Percentiles rank a stretch among this genome's conserved stretches.
These are phyloP conservation scores for Mustelus asterias DNA, from an alignment of 2,113 vertebrate genomes.

Conservation along the genomic window DNA sequence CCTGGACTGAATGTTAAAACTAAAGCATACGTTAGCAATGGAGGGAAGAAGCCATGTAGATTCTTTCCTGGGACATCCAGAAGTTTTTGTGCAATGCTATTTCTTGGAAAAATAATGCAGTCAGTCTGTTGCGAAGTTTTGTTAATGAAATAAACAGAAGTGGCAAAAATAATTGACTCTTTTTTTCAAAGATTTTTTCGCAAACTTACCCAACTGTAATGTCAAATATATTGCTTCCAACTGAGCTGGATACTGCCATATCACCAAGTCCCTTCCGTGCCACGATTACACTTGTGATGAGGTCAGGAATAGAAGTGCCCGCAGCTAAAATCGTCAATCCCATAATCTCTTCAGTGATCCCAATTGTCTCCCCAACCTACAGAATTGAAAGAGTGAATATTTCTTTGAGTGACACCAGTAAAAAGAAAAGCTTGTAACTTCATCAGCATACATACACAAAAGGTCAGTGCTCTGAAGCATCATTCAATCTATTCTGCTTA, in stretches of 20 bases:
- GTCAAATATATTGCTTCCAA: conserved; percentile 95
- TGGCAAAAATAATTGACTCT: neutral
- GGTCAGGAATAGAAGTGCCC: conserved; percentile 90
- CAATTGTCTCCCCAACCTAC: conserved; percentile 89
- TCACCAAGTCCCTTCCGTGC: conserved; percentile 91
- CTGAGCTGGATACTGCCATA: conserved; percentile 93
- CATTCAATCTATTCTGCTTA: conserved; percentile 16
- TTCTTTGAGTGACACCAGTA: neutral
- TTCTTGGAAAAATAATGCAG: neutral
- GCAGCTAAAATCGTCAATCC: conserved; percentile 91
- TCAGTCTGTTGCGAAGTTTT: neutral
- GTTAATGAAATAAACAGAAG: neutral
- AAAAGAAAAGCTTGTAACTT: neutral
- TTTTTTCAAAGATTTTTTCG: neutral
- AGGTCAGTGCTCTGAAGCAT: conserved; percentile 8
- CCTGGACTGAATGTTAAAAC: neutral
- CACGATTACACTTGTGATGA: conserved; percentile 93
- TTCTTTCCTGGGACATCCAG: neutral
- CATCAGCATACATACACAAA: neutral
- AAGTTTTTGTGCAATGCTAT: neutral
- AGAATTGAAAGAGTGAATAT: conserved; percentile 38
- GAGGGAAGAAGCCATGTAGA: neutral
- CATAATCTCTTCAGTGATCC: conserved; percentile 94
- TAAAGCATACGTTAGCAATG: neutral
- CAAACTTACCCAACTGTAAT: conserved; percentile 85